Conservation (phyloP, 2,888 invertebrate species). For the Phengaris alcon region DNA sequence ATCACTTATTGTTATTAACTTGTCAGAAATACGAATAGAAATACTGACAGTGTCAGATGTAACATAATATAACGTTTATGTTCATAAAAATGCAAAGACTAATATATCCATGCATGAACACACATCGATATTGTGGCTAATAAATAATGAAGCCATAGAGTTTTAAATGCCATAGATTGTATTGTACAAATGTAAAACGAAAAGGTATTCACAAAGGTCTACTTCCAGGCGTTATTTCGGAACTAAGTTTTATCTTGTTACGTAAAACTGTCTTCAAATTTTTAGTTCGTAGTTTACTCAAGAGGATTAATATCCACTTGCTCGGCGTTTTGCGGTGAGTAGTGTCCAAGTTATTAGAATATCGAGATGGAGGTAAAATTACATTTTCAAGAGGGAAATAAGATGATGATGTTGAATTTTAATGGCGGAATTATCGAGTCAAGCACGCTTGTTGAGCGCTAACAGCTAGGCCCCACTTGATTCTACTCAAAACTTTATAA, state of each 20-base stretch:
- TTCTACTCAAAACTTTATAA: not conserved
- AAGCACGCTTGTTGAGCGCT: not conserved
- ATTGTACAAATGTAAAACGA: too few species aligned
- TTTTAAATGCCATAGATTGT: too few species aligned
- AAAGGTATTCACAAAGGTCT: not conserved
- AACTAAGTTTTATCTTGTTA: not conserved
- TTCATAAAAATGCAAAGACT: too few species aligned
- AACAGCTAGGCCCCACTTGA: not conserved
- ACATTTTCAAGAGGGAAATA: constrained; percentile 14
- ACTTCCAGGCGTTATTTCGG: not conserved
- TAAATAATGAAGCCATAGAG: too few species aligned
- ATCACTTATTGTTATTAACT: too few species aligned
- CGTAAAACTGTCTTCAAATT: not conserved
- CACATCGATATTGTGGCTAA: too few species aligned
- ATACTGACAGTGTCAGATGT: too few species aligned
- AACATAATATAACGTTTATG: too few species aligned
- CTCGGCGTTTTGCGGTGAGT: constrained; percentile 2
- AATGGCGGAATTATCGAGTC: constrained; percentile 10
- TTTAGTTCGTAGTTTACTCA: not conserved
- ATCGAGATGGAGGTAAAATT: not conserved
- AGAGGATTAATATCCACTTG: constrained; percentile 9
- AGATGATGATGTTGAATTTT: constrained; percentile 17
- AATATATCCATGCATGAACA: too few species aligned
- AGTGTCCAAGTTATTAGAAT: not conserved
- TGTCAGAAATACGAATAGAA: too few species aligned